Conservation (phyloP, 2,888 invertebrate species). For the Theretra japonica region DNA sequence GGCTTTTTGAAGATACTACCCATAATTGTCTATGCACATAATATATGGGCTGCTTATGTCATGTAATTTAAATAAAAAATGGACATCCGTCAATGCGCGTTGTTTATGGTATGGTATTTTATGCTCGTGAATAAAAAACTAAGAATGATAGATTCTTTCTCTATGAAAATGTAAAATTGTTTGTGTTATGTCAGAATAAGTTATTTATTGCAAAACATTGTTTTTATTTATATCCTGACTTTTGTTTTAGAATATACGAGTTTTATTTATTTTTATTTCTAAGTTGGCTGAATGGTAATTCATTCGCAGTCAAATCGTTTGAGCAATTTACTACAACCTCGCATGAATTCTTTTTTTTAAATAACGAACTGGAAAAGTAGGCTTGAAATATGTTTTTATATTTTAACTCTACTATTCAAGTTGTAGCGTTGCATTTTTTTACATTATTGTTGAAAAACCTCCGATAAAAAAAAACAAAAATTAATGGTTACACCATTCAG, state of each 20-base stretch:
- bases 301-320: too few species aligned
- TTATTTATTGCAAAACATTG: background rate
- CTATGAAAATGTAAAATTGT: constrained; percentile 3
- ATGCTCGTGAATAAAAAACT: background rate
- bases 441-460: too few species aligned
- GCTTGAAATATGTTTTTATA: too few species aligned
- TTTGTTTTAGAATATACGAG: background rate
- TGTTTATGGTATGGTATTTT: constrained; percentile 2
- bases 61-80: constrained; percentile 1
- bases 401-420: too few species aligned
- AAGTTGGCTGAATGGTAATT: too few species aligned
- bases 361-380: too few species aligned
- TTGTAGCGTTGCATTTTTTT: too few species aligned
- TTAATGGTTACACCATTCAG: too few species aligned
- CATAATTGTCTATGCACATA: background rate
- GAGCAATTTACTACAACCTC: too few species aligned
- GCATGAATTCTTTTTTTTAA: too few species aligned
- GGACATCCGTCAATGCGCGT: background rate
- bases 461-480: too few species aligned
- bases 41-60: background rate
- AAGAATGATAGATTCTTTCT: constrained; percentile 1
- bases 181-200: background rate
- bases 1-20: background rate
- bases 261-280: too few species aligned
- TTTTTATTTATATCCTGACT: background rate